Evolutionary conservation across 2,113 vertebrate genomes (phyloP), one percentile per base, ranked within the genome.

Genomic region (Gallinago media): DNA sequence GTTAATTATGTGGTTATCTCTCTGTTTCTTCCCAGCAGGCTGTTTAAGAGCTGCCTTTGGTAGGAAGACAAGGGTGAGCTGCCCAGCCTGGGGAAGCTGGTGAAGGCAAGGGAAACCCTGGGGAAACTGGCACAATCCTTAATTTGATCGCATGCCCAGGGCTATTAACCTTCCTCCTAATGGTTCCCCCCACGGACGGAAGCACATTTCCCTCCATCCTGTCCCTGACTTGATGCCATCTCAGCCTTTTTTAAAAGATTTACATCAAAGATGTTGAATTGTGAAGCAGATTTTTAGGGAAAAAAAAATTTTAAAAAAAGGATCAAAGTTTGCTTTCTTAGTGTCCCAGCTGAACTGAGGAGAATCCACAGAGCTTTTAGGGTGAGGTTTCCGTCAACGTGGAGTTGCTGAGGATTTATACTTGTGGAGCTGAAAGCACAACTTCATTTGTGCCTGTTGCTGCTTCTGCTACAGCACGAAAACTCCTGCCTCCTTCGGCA

Each of bases 71-170:
- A 91, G 91, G 62, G 72, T 90, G 87, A 94, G 80, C 80, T 83
- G 72, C 89, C 93, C 74, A 56, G 85, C n/a, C 84, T 42, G 36
- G 78, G 86, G 92, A 70, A 70, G 89, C 85, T 80, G 73, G 52
- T 84, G 87, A 66, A 85, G 85, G 90, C 85, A 76, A 90, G 68
- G 71, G 77, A 86, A 92, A 77, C 67, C 83, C 83, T 73, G 65
- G 80, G 88, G 77, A 82, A 96, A 89, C 90, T 95, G 96, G 96
- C 95, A 83, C 80, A 40, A 74, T n/a, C 77, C 56, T 92, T 15
- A 66, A 94, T 91, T 91, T 91, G 90, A 89, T 90, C 21, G 21
- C 68, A 50, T 85, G 95, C 93, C 95, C 95, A 56, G 91, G 88
- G 81, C 79, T 79, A 92, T 96, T 95, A 92, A 94, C 78, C 74